Evolutionary conservation across 2,888 invertebrate species (phyloP), one percentile per base, ranked within the genome.

Genomic region (Megalurothrips usitatus): DNA sequence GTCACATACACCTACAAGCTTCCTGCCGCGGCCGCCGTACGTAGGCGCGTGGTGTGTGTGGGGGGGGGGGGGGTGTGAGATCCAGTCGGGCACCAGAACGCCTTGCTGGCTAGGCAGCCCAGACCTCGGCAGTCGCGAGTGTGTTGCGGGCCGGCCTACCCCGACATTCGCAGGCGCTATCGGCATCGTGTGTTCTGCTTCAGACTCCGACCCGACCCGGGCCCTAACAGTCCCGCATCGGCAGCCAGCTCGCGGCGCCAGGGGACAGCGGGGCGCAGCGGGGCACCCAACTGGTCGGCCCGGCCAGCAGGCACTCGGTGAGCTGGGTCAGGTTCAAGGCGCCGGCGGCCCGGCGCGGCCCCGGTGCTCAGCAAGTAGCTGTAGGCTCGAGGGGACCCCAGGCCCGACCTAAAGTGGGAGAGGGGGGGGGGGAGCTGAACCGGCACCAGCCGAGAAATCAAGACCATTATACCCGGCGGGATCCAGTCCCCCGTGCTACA

Each of bases 381-480:
- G 26, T 26, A 0, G 68, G 68, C 23, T 19, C 11, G 68, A 68
- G 23, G n/a, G 63, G 58, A 17, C 58, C 58, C 19, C 14, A 8
- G 58, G n/a, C n/a, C n/a, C n/a, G n/a, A n/a, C n/a, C n/a, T n/a
- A 14, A 17, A 17, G 52, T n/a, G 14, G 6, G 68, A 68, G 68
- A 23, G 68, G 3, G 23, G 23, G 23, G 23, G 8, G 11, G 6
- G 68, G 68, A 58, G 19, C 19, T 26, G 58, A 58, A 19, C 19
- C 19, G 68, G 68, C 1, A 75, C 68, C 23, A 26, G 23, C 68
- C 68, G 68, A 26, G 68, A 75, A 26, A 75, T 23, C 68, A 75
- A 26, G 68, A 26, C 68, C 68, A 75, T 75, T 75, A n/a, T n/a
- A 75, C 68, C 58, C 58, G 19, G 17, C 58, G n/a, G 26, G 68